Percentiles rank a stretch among this genome's conserved stretches.
Conservation (phyloP, 1,140 invertebrate species). For the Euwallacea similis region DNA sequence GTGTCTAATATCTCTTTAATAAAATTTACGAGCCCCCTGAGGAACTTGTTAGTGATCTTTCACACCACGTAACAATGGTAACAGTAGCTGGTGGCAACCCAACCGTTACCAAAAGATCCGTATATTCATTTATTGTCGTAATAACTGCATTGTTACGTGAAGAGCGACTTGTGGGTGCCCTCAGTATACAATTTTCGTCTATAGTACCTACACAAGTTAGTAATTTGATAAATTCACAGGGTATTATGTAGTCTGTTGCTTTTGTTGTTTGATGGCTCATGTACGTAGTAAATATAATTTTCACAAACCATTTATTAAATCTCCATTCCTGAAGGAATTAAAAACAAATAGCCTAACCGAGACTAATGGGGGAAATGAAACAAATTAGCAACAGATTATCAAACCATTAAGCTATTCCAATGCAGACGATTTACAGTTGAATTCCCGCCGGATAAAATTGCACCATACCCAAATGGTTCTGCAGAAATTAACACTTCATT, state of each 20-base stretch:
- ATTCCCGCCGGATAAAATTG: constrained; percentile 1
- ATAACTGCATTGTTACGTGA: constrained; percentile 26
- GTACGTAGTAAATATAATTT: no score
- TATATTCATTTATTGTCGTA: constrained; percentile 16
- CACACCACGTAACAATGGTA: constrained; percentile 28
- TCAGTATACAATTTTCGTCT: no score
- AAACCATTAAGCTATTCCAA: neutral
- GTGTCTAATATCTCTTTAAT: constrained; percentile 18
- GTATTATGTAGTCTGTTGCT: neutral
- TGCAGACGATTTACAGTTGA: neutral
- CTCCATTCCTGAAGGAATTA: no score
- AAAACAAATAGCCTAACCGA: no score
- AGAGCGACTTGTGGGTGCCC: neutral
- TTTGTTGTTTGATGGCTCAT: no score
- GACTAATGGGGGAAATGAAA: neutral
- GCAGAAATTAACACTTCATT: constrained; percentile 16
- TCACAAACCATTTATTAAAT: no score
- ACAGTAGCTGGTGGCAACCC: constrained; percentile 30
- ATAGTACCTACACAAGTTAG: neutral
- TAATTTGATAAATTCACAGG: neutral
- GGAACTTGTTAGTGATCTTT: constrained; percentile 32
- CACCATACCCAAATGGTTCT: constrained; percentile 9
- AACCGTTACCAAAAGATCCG: constrained; percentile 25
- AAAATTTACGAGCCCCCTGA: constrained; percentile 34
- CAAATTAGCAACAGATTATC: constrained; percentile 3